Base-by-base conservation (phyloP, 2,797 vertebrate species). In the Ataeniobius toweri region DNA sequence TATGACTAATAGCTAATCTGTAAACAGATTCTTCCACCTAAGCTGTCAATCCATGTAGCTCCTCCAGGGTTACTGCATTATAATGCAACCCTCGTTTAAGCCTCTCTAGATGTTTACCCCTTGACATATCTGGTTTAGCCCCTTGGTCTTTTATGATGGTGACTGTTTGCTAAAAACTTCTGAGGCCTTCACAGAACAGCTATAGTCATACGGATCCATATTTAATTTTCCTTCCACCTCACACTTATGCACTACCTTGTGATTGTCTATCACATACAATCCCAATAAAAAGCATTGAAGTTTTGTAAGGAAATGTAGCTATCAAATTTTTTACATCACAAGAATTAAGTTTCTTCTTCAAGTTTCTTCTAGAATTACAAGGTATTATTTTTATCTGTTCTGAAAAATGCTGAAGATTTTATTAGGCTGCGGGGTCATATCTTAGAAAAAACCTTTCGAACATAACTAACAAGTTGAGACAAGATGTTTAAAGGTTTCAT, bases 401-500 rank as follows among this genome's bases (percentile, higher is more conserved):
- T 9, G 48, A 5, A 44, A 75, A 69, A 46, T 50, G 22, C 41
- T 70, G 1, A 58, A 56, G 65, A 41, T 84, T 71, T 36, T 22
- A 28, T 71, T 50, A 26, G 71, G 73, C 59, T 67, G 67, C 14
- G 39, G 26, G 63, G 61, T 51, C 80, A 24, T 20, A 67, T 83
- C 80, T 71, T 83, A 56, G 20, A 56, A 55, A 74, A 67, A 91
- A 48, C 48, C 92, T 81, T 53, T 93, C 88, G 69, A 81, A 87
- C 85, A 90, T 87, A 87, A 93, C 76, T 94, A 94, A 94, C 91
- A 86, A 80, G 88, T 84, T 85, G 83, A 88, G 94, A 94, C 94
- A 93, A 90, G 91, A 89, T 93, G 91, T 93, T 94, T 94, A 93
- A 94, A 94, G 92, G 92, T 94, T 92, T 94, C 90, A 94, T 94